A percentile compares a stretch with the other conserved stretches of the same genome.
phyloP scores from a whole-genome alignment of 2,888 invertebrate genomes.

The Trichacis sp. region DNA sequence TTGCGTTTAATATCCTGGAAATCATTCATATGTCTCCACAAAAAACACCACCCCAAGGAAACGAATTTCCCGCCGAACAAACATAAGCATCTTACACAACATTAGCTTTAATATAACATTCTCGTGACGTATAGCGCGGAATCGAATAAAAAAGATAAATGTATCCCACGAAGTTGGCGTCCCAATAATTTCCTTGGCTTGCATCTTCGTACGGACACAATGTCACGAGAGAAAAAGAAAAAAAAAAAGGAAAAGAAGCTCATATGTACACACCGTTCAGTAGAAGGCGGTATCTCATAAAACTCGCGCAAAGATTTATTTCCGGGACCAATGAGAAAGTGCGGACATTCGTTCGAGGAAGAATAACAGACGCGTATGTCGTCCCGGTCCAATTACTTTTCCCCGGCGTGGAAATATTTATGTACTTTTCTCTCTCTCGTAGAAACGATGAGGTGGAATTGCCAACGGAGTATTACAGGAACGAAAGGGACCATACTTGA shows the following conservation, averaged over 20 bases:
- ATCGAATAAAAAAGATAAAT: slow-evolving; percentile 28
- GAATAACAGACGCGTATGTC: slow-evolving; percentile 59
- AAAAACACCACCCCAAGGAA: too few relatives aligned
- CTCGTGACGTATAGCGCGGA: not conserved
- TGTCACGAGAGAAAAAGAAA: slow-evolving; percentile 25
- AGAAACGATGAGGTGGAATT: slow-evolving; percentile 35
- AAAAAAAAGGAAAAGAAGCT: slow-evolving; percentile 1
- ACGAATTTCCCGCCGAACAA: not conserved
- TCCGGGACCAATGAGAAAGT: slow-evolving; percentile 52
- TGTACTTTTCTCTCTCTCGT: slow-evolving; percentile 49
- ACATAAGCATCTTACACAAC: not conserved
- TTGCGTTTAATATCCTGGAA: too few relatives aligned
- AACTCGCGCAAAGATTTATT: slow-evolving; percentile 60
- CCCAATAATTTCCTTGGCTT: slow-evolving; percentile 41
- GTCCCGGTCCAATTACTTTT: slow-evolving; percentile 61
- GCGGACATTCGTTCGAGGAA: slow-evolving; percentile 49
- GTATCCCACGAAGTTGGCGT: slow-evolving; percentile 38
- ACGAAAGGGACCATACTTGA: slow-evolving; percentile 28
- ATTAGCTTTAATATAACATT: not conserved
- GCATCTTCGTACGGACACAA: slow-evolving; percentile 27
- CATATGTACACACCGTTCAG: slow-evolving; percentile 23
- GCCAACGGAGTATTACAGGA: slow-evolving; percentile 30
- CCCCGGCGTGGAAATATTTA: slow-evolving; percentile 54
- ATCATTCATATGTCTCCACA: too few relatives aligned
- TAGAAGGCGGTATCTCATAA: slow-evolving; percentile 50